Evolutionary conservation across 64 coral and sea anemone genomes (phyloP).

Genomic region (Exaiptasia diaphana): DNA sequence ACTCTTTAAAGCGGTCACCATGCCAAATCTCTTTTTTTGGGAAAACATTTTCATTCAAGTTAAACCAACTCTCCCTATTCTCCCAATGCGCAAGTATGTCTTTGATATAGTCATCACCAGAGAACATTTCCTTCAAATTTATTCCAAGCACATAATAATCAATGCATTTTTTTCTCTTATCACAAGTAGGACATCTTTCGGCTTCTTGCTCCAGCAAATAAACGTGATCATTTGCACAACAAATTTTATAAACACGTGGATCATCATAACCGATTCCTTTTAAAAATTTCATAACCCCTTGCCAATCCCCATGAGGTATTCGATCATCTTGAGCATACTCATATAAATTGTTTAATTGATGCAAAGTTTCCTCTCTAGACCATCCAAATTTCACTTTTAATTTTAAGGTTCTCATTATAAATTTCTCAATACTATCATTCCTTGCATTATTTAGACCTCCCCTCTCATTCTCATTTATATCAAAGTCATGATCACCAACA

Average conservation of each 20-base stretch:
- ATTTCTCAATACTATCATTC: background rate
- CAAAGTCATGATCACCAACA: background rate
- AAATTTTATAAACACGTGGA: conserved; percentile 8
- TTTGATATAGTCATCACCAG: background rate
- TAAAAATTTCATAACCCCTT: conserved; percentile 1
- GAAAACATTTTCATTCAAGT: background rate
- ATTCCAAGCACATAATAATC: background rate
- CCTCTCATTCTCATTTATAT: background rate
- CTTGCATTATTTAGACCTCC: too few relatives aligned
- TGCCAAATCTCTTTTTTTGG: conserved; percentile 13
- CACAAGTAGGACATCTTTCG: background rate
- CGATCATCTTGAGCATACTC: background rate
- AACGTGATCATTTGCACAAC: conserved; percentile 13
- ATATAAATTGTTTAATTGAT: conserved; percentile 4
- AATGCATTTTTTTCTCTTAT: background rate
- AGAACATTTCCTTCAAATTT: background rate
- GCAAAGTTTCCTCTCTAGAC: conserved; percentile 12
- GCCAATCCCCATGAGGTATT: conserved; percentile 9
- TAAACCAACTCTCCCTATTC: conserved; percentile 18
- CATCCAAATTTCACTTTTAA: background rate
- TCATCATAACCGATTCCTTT: conserved; percentile 18
- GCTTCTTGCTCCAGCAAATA: background rate
- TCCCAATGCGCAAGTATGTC: conserved; percentile 11
- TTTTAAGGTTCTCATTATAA: conserved; percentile 1
- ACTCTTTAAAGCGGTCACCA: background rate